Evolutionary conservation across 2,888 invertebrate species (phyloP).

Genomic region (Caenorhabditis sp.): DNA sequence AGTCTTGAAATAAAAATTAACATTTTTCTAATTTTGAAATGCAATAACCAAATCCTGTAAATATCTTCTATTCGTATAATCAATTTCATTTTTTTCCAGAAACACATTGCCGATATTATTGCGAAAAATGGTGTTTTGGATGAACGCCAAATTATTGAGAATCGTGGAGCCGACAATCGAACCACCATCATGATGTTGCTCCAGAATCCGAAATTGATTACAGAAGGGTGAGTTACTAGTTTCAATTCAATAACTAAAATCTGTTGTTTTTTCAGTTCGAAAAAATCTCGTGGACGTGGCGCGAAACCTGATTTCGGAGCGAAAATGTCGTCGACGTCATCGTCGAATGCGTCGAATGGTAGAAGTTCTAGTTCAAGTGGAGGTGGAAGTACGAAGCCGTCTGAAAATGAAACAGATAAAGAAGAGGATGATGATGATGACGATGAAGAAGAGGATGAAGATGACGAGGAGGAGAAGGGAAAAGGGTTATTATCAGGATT

Average conservation of each 20-base stretch:
- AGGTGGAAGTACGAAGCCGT: neutral
- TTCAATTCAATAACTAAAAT: neutral
- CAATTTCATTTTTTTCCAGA: conserved; percentile 12
- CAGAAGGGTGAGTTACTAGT: neutral
- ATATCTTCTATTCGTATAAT: too few relatives aligned
- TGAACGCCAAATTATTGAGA: conserved; percentile 24
- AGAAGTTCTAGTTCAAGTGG: neutral
- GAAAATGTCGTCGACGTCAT: neutral
- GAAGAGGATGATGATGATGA: neutral
- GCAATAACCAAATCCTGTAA: too few relatives aligned
- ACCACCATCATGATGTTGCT: conserved; percentile 33
- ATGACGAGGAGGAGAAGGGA: conserved; percentile 12
- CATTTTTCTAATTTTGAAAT: too few relatives aligned
- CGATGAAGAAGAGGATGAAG: conserved; percentile 7
- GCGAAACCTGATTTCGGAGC: neutral
- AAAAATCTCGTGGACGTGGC: neutral
- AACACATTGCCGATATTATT: conserved; percentile 17
- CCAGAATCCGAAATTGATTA: conserved; percentile 10
- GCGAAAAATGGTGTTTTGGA: conserved; percentile 20
- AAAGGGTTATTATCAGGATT: neutral
- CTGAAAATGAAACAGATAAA: neutral
- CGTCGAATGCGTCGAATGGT: neutral
- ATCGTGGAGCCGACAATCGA: conserved; percentile 18
- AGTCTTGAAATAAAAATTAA: too few relatives aligned
- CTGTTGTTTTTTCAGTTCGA: neutral